Base-by-base conservation (phyloP, 2,797 vertebrate species). In the Limosa lapponica region DNA sequence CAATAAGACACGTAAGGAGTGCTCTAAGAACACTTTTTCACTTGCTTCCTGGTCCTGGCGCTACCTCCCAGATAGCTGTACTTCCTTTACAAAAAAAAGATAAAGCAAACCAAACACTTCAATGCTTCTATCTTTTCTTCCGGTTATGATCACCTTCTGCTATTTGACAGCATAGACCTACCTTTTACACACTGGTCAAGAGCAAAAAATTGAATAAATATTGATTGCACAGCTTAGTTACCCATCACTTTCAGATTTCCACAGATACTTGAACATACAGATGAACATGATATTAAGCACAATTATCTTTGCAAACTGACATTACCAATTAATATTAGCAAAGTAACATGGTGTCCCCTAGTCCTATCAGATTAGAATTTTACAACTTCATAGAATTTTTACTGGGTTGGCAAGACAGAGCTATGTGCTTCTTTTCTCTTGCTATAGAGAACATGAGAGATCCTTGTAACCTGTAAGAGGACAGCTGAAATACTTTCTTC, bases 381-480 rank as follows among this genome's bases (percentile, higher is more conserved):
- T 41, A 55, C 5, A 58, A 5, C 13, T 51, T 13, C 16, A 23
- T 16, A 19, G 37, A 79, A 51, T 72, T 81, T 82, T 79, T n/a
- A 8, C 6, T 48, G 25, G 6, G 6, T 23, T 69, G 27, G 8
- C 6, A 55, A 69, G 78, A 28, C 8, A 16, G 0, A 0, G 8
- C 14, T 34, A 18, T 22, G 22, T 59, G 7, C 3, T 58, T 36
- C 17, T 48, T 82, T 51, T 8, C 18, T 32, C 22, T 44, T 69
- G 6, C 15, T 51, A 2, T 4, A 72, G 19, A 54, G 10, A 77
- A 48, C 23, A 52, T 23, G 8, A 77, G 23, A 90, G 15, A 34
- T 13, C 10, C 70, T 48, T 73, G 25, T 43, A 66, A 80, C 4
- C 4, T 62, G 0, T 36, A 73, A 34, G 27, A 52, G 6, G 25